phyloP scores from a whole-genome alignment of 2,113 vertebrate species.

The Mesembrinibis cayennensis region DNA sequence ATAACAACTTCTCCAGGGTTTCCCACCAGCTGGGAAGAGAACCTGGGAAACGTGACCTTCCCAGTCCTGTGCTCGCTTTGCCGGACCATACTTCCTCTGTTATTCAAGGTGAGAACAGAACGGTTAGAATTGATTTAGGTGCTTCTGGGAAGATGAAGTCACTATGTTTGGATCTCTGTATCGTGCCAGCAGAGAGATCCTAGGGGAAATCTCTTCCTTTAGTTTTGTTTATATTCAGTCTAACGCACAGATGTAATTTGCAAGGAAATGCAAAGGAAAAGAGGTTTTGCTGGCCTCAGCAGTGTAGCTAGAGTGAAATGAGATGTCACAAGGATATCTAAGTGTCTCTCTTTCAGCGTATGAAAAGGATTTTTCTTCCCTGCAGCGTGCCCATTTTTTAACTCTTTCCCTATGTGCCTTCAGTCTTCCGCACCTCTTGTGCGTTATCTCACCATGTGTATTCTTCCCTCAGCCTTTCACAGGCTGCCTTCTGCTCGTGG shows the following conservation, averaged over 20 bases:
- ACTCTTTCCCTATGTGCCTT: not conserved
- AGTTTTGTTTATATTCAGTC: constrained; percentile 41
- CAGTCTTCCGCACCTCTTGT: not conserved
- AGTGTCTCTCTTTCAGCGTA: not conserved
- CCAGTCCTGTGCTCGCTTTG: not conserved
- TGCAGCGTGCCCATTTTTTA: not conserved
- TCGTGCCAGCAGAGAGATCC: constrained; percentile 46
- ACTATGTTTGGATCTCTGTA: constrained; percentile 35
- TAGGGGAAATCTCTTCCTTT: constrained; percentile 63
- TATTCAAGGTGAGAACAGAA: constrained; percentile 56
- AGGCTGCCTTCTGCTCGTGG: not conserved
- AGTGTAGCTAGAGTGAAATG: not conserved
- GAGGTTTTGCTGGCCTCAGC: constrained; percentile 58
- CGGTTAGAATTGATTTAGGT: constrained; percentile 22
- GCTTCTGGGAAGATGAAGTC: constrained; percentile 66
- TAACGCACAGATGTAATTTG: constrained; percentile 56
- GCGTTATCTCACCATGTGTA: not conserved
- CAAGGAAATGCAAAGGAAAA: constrained; percentile 49
- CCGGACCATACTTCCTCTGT: constrained; percentile 35
- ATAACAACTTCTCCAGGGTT: not conserved
- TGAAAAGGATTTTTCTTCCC: not conserved
- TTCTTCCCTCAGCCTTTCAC: not conserved
- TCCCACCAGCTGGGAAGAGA: constrained; percentile 14
- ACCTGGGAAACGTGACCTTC: constrained; percentile 36
- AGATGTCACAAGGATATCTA: constrained; percentile 40